Evolutionary conservation across 2,113 vertebrate species (phyloP).

Genomic region (Zingel zingel): DNA sequence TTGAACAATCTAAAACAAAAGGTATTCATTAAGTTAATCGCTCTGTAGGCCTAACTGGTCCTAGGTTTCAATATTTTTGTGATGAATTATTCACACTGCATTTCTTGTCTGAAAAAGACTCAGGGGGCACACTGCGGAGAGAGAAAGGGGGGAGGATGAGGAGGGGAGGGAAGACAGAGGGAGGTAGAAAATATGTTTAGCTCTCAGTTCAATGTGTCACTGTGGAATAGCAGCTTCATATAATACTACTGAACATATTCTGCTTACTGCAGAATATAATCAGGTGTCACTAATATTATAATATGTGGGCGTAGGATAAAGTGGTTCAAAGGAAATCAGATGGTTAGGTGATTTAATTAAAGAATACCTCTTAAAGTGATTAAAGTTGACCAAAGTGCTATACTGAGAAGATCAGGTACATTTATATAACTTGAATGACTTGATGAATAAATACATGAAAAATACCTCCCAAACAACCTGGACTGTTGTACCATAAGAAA

Average conservation of each 20-base stretch:
- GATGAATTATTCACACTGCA: conserved; percentile 67
- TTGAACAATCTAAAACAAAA: conserved; percentile 35
- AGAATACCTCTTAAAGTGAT: background rate
- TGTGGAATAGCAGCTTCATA: conserved; percentile 19
- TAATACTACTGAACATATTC: conserved; percentile 10
- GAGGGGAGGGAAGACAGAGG: background rate
- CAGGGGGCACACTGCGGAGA: conserved; percentile 13
- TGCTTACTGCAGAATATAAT: conserved; percentile 15
- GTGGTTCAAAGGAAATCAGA: background rate
- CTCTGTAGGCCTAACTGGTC: conserved; percentile 20
- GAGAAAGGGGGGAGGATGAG: background rate
- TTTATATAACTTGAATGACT: background rate
- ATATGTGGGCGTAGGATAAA: background rate
- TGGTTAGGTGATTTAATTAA: background rate
- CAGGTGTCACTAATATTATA: background rate
- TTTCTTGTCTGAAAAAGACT: conserved; percentile 58
- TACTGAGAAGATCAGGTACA: background rate
- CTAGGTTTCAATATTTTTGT: conserved; percentile 50
- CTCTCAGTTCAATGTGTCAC: conserved; percentile 21
- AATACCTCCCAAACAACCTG: background rate
- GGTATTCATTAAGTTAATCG: conserved; percentile 50
- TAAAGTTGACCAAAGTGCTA: background rate
- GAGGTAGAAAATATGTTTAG: conserved; percentile 33
- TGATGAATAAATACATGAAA: background rate
- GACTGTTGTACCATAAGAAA: background rate